Percentiles rank a stretch among this genome's conserved stretches.
phyloP scores from a whole-genome alignment of 2,888 invertebrate species.

The Oligia strigilis region DNA sequence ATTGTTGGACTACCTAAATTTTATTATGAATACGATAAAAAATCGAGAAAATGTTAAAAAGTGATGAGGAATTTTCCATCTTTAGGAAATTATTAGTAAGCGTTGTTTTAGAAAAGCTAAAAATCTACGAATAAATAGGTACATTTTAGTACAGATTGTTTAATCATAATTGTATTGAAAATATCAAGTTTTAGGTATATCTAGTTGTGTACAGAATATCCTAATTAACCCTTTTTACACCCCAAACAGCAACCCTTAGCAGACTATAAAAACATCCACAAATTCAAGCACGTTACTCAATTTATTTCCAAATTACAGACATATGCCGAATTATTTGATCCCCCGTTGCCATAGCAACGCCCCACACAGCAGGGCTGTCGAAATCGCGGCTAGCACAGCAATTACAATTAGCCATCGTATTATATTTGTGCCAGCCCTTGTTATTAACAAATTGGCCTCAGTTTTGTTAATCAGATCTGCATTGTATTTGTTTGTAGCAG shows the following conservation, averaged over 20 bases:
- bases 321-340: slow-evolving; percentile 64
- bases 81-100: background rate
- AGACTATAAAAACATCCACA: slow-evolving; percentile 24
- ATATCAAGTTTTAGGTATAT: background rate
- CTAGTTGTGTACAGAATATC: background rate
- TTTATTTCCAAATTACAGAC: slow-evolving; percentile 60
- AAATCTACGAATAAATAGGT: background rate
- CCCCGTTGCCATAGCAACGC: slow-evolving; percentile 61
- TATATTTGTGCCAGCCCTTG: slow-evolving; percentile 64
- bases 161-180: background rate
- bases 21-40: background rate
- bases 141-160: background rate
- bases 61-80: background rate
- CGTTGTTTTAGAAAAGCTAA: background rate
- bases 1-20: background rate
- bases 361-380: slow-evolving; percentile 62
- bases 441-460: slow-evolving; percentile 64
- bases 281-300: slow-evolving; percentile 54
- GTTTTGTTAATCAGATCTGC: slow-evolving; percentile 59
- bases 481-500: slow-evolving; percentile 58
- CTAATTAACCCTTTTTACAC: slow-evolving; percentile 30
- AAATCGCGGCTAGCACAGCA: slow-evolving; percentile 56
- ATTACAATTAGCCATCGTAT: slow-evolving; percentile 66
- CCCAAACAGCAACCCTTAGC: slow-evolving; percentile 3
- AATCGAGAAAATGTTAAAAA: background rate